Evolutionary conservation across 2,113 vertebrate species (phyloP), one percentile per base, ranked within the genome.

Genomic region (Muscicapa adusta): DNA sequence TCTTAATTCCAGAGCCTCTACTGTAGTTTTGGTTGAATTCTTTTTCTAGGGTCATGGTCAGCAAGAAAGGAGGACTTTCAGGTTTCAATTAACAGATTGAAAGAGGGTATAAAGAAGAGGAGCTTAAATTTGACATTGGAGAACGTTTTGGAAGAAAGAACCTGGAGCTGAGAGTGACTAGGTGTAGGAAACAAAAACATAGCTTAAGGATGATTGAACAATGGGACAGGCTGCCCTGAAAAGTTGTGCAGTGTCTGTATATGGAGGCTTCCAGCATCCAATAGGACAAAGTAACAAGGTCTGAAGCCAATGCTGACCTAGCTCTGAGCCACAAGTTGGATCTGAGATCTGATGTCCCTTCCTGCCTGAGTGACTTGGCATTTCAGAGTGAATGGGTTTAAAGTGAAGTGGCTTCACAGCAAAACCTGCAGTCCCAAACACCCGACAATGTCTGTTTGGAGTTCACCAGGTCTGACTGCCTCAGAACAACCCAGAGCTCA

Each of bases 401-500:
- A 60, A 79, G 23, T 45, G n/a, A 72, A 63, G 16, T 2, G 22
- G 5, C 24, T 26, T 65, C 19, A 18, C 1, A 25, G 18, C 18
- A 50, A 91, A 86, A 25, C 2, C 11, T 36, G 12, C 10, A 24
- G 5, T 38, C 8, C 14, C 66, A 60, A 73, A 58, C 7, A 48
- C 6, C 23, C 48, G 25, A 25, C 16, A 33, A 6, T 10, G 12
- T 18, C 23, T 34, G 9, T 47, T 82, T 5, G 5, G 34, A 62
- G 47, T 65, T 54, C 0, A 0, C 12, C 33, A 54, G 31, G 5
- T 22, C 43, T 2, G 2, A 19, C 17, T 4, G 2, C 25, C 24
- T 58, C 24, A 54, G 48, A 73, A 28, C 11, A 75, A 29, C 6
- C 8, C 14, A n/a, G 42, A 83, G 10, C 5, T 91, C 54, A 33